Base-by-base conservation (phyloP, 2,888 invertebrate species). In the Amphiduros pacificus region DNA sequence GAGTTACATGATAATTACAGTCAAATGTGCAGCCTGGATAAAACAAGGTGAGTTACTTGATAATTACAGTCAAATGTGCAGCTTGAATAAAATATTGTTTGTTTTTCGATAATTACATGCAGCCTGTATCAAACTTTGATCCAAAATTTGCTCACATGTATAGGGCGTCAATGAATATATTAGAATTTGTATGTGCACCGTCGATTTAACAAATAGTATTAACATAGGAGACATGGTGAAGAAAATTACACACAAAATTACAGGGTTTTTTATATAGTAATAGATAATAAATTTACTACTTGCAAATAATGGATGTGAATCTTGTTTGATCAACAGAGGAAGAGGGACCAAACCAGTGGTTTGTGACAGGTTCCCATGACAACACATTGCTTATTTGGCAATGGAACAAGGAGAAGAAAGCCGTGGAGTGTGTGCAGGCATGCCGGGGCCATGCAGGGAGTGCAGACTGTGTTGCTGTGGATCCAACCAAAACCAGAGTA, bases 371-470 rank as follows among this genome's bases (percentile, higher is more conserved):
- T 6, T 94, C 95, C 9, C 93, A 94, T 82, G 97, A 97, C 83
- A 92, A 95, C 81, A 92, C 92, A 1, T 90, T 91, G 0, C 89
- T 92, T 85, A 83, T 96, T 55, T 95, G 95, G 95, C 88, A 91
- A 69, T 94, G 79, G 79, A 67, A 77, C 36, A 54, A 66, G 55
- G 60, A 72, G 29, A 70, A 62, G 9, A 78, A 79, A 58, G 88
- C 89, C 0, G 90, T 92, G 9, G 89, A 90, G 70, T 91, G 92
- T 77, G 85, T 91, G 29, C 89, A 90, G 64, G 87, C 91, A 2
- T 92, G 94, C 73, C 88, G 91, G 67, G 95, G 97, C 0, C 98
- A 99, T 80, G 93, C 94, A 69, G 88, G 94, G 72, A 93, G 93
- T 60, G 88, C 99, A 0, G 96, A 98, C 80, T 90, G 92, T 78